A percentile compares a stretch with the other conserved stretches of the same genome.
Conservation (phyloP, 2,888 invertebrate genomes). For the Eupithecia subumbrata region DNA sequence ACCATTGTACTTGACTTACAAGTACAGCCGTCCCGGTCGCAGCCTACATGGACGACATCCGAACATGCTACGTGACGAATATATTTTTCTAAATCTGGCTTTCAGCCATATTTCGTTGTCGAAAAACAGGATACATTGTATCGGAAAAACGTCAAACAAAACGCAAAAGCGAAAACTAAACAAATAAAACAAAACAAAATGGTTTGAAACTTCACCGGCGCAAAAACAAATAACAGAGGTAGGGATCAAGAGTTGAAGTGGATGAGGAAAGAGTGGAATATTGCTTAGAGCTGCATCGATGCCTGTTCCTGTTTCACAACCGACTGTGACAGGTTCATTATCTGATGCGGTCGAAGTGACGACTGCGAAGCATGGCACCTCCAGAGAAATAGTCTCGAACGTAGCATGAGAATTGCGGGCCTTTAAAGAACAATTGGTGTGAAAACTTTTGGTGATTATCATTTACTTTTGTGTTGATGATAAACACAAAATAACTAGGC, state of each 20-base stretch:
- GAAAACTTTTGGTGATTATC: background rate
- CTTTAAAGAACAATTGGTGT: background rate
- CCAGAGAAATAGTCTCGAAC: background rate
- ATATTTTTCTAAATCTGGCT: slow-evolving; percentile 26
- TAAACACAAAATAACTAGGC: background rate
- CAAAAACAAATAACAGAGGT: slow-evolving; percentile 48
- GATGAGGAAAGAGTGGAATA: slow-evolving; percentile 45
- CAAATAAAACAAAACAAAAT: slow-evolving; percentile 42
- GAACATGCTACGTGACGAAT: background rate
- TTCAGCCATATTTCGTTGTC: slow-evolving; percentile 25
- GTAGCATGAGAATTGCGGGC: background rate
- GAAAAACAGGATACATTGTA: slow-evolving; percentile 34
- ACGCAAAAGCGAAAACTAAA: slow-evolving; percentile 39
- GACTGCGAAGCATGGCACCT: background rate
- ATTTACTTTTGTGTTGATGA: background rate
- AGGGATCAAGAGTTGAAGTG: slow-evolving; percentile 50
- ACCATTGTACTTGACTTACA: background rate
- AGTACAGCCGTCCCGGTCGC: background rate
- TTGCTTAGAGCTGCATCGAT: slow-evolving; percentile 37
- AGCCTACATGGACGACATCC: slow-evolving; percentile 6
- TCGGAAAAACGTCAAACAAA: slow-evolving; percentile 39
- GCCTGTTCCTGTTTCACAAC: slow-evolving; percentile 40
- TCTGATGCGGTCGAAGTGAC: slow-evolving; percentile 37
- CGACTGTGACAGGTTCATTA: slow-evolving; percentile 54
- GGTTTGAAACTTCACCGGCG: slow-evolving; percentile 40